Evolutionary conservation across 2,888 invertebrate genomes (phyloP).

Genomic region (Napeogenes inachia): DNA sequence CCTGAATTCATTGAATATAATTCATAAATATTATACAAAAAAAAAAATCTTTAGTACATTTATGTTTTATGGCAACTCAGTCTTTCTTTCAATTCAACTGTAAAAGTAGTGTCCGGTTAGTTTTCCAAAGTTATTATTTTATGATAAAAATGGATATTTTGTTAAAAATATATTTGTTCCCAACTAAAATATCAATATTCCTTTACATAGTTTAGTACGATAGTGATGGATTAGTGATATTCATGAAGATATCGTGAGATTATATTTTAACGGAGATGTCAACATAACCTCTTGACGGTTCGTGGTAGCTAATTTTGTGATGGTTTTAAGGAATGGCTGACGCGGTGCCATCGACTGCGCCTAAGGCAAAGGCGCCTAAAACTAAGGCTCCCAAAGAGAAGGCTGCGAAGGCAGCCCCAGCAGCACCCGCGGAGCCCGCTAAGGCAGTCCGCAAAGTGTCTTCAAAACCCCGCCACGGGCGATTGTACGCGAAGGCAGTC

Average conservation of each 20-base stretch:
- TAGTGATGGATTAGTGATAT: constrained; percentile 43
- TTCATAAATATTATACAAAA: too few species aligned
- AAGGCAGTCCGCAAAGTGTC: constrained; percentile 71
- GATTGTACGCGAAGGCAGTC: constrained; percentile 97
- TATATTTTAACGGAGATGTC: constrained; percentile 51
- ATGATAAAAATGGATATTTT: constrained; percentile 28
- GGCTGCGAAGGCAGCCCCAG: constrained; percentile 73
- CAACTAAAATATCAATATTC: constrained; percentile 6
- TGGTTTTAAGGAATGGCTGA: constrained; percentile 80
- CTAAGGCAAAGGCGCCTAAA: constrained; percentile 75
- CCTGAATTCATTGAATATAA: neutral
- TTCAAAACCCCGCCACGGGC: constrained; percentile 82
- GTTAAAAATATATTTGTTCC: constrained; percentile 20
- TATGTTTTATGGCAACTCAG: constrained; percentile 45
- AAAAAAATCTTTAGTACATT: neutral
- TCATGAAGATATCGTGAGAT: constrained; percentile 54
- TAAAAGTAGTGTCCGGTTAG: constrained; percentile 65
- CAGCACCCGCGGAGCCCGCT: constrained; percentile 72
- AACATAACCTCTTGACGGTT: constrained; percentile 64
- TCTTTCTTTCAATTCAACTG: constrained; percentile 60
- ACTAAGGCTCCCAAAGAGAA: constrained; percentile 78
- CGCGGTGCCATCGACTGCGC: constrained; percentile 70
- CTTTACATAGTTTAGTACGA: constrained; percentile 26
- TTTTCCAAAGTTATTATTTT: constrained; percentile 44
- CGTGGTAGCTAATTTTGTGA: constrained; percentile 35